Evolutionary conservation across 2,888 invertebrate genomes (phyloP), one percentile per base, ranked within the genome.

Genomic region (Leucania comma): DNA sequence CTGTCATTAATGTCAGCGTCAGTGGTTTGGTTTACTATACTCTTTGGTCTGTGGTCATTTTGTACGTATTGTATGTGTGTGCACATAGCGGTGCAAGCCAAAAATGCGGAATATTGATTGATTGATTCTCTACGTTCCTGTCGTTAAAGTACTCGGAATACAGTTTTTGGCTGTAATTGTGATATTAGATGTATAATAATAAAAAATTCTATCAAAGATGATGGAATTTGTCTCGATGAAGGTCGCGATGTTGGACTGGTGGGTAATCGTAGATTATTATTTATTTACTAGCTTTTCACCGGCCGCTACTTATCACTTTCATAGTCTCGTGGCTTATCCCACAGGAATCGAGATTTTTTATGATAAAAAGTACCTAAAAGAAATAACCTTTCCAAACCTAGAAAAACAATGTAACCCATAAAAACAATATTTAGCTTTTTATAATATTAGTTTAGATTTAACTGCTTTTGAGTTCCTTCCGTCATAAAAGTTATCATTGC

Each of bases 161-260:
- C 9, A 22, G 20, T 35, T 17, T 50, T 24, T 38, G 0, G 26
- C 12, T 58, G 5, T 53, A 53, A 42, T 42, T 60, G 60, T 73
- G 17, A 67, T 67, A 71, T 56, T 70, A 57, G 62, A 56, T 32
- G 51, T 60, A 42, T 26, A 48, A 38, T 32, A 3, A n/a, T 20
- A 26, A 50, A 54, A 54, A 9, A 51, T 20, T 22, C 24, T 2
- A 48, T 59, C 8, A 54, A 82, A 75, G 35, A 89, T 85, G 64
- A 93, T 93, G 93, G 93, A 93, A 68, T 92, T 93, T 68, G 90
- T 59, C 10, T 38, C 38, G 14, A 38, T 59, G 38, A 38, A 38
- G 24, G 58, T 93, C 70, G 83, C 84, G 29, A 91, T 91, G 68
- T 88, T 87, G 75, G 93, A 94, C 78, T 93, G 93, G 93, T 92